Conservation (phyloP, 2,888 invertebrate species). For the Mimachlamys varia region DNA sequence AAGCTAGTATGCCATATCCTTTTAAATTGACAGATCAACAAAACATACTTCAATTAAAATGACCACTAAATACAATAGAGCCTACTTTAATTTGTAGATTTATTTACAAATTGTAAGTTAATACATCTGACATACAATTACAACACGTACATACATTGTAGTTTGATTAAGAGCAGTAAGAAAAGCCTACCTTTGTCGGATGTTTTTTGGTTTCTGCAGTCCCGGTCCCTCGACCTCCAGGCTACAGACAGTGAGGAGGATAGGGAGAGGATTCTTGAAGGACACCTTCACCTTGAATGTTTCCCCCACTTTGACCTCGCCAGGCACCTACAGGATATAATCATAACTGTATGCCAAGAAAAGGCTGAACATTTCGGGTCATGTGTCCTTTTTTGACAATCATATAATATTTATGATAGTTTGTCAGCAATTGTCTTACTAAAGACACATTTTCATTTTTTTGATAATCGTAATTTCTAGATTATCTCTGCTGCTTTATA, state of each 20-base stretch:
- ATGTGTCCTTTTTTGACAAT: neutral
- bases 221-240: constrained; percentile 87
- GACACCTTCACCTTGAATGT: constrained; percentile 82
- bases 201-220: constrained; percentile 46
- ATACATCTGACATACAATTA: too few relatives aligned
- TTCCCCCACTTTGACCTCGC: constrained; percentile 85
- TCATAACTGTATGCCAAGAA: neutral
- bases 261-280: constrained; percentile 86
- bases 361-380: too few relatives aligned
- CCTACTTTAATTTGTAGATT: too few relatives aligned
- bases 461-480: too few relatives aligned
- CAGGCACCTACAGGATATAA: constrained; percentile 84
- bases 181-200: constrained; percentile 50
- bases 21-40: too few relatives aligned
- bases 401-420: neutral
- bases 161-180: neutral
- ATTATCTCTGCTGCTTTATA: too few relatives aligned
- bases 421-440: too few relatives aligned
- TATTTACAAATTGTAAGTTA: too few relatives aligned
- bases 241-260: constrained; percentile 86
- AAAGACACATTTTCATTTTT: too few relatives aligned
- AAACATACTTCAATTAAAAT: too few relatives aligned
- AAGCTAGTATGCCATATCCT: too few relatives aligned
- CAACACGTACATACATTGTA: neutral
- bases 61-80: too few relatives aligned